These are phyloP conservation scores for Myrmecobius fasciatus DNA, from an alignment of 2,113 vertebrate genomes.

Conservation along the genomic window DNA sequence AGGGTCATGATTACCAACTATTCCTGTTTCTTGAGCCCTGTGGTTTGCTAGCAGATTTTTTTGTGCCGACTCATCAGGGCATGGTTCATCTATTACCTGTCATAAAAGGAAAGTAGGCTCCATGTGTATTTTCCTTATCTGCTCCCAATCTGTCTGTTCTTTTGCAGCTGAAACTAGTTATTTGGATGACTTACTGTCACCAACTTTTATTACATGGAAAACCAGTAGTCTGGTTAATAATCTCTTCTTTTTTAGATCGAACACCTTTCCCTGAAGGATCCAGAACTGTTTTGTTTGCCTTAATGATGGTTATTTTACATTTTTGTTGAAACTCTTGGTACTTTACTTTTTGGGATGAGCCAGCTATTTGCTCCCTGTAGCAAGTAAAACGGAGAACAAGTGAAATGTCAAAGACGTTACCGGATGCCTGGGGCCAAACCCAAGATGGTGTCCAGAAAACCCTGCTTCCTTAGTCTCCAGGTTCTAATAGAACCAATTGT, in stretches of 20 bases:
- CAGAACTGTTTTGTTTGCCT: background rate
- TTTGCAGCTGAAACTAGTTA: constrained; percentile 60
- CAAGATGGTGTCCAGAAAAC: background rate
- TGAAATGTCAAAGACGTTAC: constrained; percentile 11
- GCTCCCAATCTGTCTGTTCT: constrained; percentile 31
- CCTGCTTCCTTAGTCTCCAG: background rate
- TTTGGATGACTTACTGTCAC: constrained; percentile 55
- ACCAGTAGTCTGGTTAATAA: constrained; percentile 56
- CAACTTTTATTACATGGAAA: constrained; percentile 64
- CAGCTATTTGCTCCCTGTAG: constrained; percentile 35
- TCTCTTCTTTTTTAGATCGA: constrained; percentile 53
- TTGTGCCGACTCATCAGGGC: background rate
- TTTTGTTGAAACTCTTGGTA: constrained; percentile 48
- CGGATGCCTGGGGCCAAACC: constrained; percentile 8
- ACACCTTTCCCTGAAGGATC: constrained; percentile 65
- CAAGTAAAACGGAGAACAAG: constrained; percentile 54
- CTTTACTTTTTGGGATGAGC: constrained; percentile 61
- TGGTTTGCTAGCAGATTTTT: background rate
- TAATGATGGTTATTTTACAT: constrained; percentile 64
- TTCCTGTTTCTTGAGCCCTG: background rate
- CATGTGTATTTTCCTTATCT: constrained; percentile 28
- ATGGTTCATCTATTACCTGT: constrained; percentile 27
- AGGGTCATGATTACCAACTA: background rate
- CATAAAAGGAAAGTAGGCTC: background rate
- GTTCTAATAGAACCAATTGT: constrained; percentile 27